Evolutionary conservation across 2,888 invertebrate genomes (phyloP).

Genomic region (Philaethria dido): DNA sequence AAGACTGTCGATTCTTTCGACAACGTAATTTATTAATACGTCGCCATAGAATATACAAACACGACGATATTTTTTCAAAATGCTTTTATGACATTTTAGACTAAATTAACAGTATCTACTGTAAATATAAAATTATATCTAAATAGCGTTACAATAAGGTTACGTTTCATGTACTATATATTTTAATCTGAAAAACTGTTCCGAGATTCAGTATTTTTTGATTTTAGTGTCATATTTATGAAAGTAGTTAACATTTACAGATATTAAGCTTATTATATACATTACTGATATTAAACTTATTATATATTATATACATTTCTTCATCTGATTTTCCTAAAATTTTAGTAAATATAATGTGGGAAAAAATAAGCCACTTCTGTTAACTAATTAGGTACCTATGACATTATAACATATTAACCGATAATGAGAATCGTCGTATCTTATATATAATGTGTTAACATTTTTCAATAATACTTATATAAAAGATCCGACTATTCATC

Average conservation of each 20-base stretch:
- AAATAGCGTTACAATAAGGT: not conserved
- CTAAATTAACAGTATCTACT: not conserved
- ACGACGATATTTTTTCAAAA: not conserved
- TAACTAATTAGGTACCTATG: conserved; percentile 1
- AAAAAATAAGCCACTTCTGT: conserved; percentile 18
- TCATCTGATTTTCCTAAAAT: not conserved
- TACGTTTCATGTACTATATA: not conserved
- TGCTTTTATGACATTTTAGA: not conserved
- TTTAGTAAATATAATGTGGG: too few species aligned
- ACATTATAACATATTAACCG: conserved; percentile 14
- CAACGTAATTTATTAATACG: conserved; percentile 78
- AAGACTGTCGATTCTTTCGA: conserved; percentile 72
- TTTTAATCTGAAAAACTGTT: too few species aligned
- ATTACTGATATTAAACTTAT: too few species aligned
- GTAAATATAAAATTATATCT: too few species aligned
- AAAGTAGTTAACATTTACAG: too few species aligned
- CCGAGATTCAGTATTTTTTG: too few species aligned
- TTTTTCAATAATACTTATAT: conserved; percentile 3
- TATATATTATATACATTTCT: too few species aligned
- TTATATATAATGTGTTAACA: conserved; percentile 14
- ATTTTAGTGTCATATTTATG: too few species aligned
- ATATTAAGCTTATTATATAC: too few species aligned
- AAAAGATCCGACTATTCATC: not conserved
- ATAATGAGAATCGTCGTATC: conserved; percentile 20
- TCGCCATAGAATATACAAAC: conserved; percentile 45